Conservation (phyloP, 2,888 invertebrate species). For the Dryobota labecula region DNA sequence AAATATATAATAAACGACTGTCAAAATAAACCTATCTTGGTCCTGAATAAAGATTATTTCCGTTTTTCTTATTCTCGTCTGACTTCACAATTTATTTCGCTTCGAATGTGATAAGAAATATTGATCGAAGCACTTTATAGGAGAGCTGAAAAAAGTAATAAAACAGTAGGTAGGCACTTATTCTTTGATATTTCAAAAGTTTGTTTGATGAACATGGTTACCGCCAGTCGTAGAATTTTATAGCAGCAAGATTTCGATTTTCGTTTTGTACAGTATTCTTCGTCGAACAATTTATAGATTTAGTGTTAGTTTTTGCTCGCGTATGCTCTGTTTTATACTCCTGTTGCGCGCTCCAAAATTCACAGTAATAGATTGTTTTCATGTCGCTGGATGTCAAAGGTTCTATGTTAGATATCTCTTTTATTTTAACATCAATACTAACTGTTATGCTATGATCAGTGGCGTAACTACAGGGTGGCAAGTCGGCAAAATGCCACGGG, state of each 20-base stretch:
- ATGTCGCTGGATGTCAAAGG: not conserved
- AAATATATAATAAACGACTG: conserved; percentile 3
- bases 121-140: conserved; percentile 53
- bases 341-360: conserved; percentile 11
- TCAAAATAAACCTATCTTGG: conserved; percentile 17
- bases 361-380: not conserved
- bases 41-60: conserved; percentile 21
- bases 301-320: not conserved
- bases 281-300: conserved; percentile 17
- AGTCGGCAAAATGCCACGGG: too few relatives aligned
- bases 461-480: too few relatives aligned
- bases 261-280: conserved; percentile 29
- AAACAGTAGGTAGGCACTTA: conserved; percentile 49
- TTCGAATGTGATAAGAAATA: conserved; percentile 43
- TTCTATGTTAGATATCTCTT: not conserved
- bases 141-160: conserved; percentile 58
- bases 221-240: conserved; percentile 55
- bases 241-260: conserved; percentile 27
- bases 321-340: conserved; percentile 5
- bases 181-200: conserved; percentile 60
- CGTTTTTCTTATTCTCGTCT: conserved; percentile 29
- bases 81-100: conserved; percentile 31
- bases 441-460: too few relatives aligned
- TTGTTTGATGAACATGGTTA: conserved; percentile 56
- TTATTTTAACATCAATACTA: not conserved